These are phyloP conservation scores for Paradoxurus hermaphroditus DNA, from an alignment of 2,113 vertebrate species.

Conservation along the genomic window DNA sequence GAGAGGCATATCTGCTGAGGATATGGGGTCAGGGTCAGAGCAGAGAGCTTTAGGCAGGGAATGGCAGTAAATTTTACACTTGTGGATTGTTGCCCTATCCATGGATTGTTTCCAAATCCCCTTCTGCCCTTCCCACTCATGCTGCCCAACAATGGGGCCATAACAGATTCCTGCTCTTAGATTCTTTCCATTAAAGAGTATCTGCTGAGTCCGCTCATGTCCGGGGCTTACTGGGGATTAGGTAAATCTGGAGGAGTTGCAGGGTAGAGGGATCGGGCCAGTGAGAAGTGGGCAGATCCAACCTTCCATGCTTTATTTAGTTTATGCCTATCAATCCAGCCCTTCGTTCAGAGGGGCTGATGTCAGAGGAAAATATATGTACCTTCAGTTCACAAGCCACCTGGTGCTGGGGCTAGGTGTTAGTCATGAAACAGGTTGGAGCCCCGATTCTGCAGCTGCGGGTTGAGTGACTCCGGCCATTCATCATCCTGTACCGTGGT, in stretches of 20 bases:
- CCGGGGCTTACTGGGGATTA: background rate
- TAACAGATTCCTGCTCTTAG: background rate
- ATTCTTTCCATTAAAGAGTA: background rate
- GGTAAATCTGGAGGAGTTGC: background rate
- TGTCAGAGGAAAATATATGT: background rate
- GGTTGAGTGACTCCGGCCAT: background rate
- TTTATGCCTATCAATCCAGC: background rate
- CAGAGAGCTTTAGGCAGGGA: background rate
- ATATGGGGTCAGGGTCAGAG: background rate
- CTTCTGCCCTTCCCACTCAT: background rate
- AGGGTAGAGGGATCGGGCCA: background rate
- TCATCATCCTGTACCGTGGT: background rate
- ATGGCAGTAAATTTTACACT: background rate
- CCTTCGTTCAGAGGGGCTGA: background rate
- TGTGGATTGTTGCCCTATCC: background rate
- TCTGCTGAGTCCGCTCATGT: background rate
- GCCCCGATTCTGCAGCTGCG: background rate
- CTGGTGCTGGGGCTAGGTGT: background rate
- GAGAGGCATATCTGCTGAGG: background rate
- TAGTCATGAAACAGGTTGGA: background rate
- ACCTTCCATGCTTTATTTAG: background rate
- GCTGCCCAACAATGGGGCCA: background rate
- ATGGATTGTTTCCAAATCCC: background rate
- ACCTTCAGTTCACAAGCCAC: background rate
- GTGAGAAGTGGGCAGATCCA: background rate